phyloP scores from a whole-genome alignment of 2,888 invertebrate genomes.

The Cryptops parisi region DNA sequence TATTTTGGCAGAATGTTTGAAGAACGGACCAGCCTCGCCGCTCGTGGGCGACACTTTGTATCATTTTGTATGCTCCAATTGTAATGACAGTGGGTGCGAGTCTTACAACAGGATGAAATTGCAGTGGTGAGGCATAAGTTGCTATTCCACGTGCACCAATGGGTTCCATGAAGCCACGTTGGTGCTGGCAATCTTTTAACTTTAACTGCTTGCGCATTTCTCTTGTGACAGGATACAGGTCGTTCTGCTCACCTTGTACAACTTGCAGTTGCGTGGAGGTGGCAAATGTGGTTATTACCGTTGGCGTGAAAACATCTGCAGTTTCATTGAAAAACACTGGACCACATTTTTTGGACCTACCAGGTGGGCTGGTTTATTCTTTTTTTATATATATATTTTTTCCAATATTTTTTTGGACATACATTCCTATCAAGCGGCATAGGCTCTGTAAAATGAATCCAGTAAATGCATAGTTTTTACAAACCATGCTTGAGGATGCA shows the following conservation, averaged over 20 bases:
- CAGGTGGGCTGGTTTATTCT: slow-evolving; percentile 6
- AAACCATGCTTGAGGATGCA: no score
- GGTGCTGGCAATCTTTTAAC: no score
- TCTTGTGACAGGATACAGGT: slow-evolving; percentile 27
- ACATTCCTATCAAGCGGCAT: no score
- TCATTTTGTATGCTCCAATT: neutral
- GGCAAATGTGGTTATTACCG: slow-evolving; percentile 30
- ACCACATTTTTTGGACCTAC: slow-evolving; percentile 25
- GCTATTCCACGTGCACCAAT: neutral
- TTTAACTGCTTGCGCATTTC: neutral
- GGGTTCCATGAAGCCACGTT: neutral
- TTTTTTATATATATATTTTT: no score
- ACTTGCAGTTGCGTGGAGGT: slow-evolving; percentile 28
- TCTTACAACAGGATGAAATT: slow-evolving; percentile 1
- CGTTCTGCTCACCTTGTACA: slow-evolving; percentile 28
- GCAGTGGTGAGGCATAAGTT: neutral
- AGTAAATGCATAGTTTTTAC: no score
- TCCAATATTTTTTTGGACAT: no score
- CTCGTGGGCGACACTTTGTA: neutral
- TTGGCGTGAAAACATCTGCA: slow-evolving; percentile 31
- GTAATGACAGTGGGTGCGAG: neutral
- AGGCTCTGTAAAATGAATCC: no score
- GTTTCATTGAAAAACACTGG: slow-evolving; percentile 31
- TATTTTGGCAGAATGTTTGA: neutral
- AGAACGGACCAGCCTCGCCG: neutral